These are phyloP conservation scores for Leucopternis melanops DNA, from an alignment of 2,113 vertebrate species.

Conservation along the genomic window DNA sequence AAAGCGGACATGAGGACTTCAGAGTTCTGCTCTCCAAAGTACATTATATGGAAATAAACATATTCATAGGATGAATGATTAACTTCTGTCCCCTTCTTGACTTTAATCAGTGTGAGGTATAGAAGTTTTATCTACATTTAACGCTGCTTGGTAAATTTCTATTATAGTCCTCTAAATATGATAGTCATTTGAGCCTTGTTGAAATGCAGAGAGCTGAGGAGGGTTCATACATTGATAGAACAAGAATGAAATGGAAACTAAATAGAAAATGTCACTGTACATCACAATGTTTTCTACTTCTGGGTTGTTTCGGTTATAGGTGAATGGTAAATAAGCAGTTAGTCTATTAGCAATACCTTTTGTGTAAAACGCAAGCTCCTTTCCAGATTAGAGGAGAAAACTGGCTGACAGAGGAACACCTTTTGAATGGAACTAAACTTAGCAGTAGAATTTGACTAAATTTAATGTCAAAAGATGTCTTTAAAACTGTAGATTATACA, in stretches of 20 bases:
- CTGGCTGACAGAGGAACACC: neutral
- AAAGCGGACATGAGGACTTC: neutral
- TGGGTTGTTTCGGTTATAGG: neutral
- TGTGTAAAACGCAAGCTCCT: neutral
- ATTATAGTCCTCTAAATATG: neutral
- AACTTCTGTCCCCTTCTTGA: neutral
- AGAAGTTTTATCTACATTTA: neutral
- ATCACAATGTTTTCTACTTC: neutral
- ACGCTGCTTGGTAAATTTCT: neutral
- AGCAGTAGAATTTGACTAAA: neutral
- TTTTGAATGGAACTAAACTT: neutral
- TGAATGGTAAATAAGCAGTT: neutral
- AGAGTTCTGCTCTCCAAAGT: neutral
- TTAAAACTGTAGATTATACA: neutral
- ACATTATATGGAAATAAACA: neutral
- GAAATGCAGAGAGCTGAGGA: slow-evolving; percentile 2
- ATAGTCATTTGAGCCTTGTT: neutral
- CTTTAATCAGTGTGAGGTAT: neutral
- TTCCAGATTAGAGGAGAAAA: neutral
- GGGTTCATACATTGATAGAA: neutral
- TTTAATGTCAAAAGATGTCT: neutral
- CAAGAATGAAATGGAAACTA: neutral
- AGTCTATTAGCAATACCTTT: neutral
- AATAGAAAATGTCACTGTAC: neutral
- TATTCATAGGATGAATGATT: neutral